Conservation (phyloP, 1,140 invertebrate species). For the Meteorus sp. region DNA sequence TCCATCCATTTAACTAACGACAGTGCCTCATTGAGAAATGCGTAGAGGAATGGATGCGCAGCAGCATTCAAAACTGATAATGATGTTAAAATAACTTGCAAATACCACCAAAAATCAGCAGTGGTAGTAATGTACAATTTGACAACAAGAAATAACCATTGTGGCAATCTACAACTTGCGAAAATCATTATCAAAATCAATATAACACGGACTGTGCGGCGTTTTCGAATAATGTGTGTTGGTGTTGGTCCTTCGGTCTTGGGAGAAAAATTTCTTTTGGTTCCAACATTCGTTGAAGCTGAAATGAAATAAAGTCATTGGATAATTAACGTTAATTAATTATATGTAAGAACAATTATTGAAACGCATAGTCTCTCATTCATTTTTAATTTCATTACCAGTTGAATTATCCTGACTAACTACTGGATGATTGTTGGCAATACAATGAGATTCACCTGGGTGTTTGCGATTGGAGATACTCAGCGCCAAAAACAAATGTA, state of each 20-base stretch:
- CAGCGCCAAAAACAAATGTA: conserved; percentile 60
- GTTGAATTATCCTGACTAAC: conserved; percentile 31
- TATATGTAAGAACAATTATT: conserved; percentile 24
- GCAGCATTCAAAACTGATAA: conserved; percentile 58
- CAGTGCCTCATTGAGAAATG: conserved; percentile 60
- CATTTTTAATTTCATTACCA: conserved; percentile 27
- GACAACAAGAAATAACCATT: conserved; percentile 57
- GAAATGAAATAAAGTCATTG: conserved; percentile 19
- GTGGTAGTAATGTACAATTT: conserved; percentile 47
- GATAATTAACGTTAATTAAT: neutral
- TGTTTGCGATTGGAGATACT: conserved; percentile 55
- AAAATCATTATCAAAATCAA: conserved; percentile 60
- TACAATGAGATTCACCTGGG: conserved; percentile 28
- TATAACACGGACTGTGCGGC: conserved; percentile 60
- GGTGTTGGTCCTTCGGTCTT: conserved; percentile 27
- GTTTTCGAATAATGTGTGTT: conserved; percentile 50
- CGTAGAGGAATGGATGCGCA: conserved; percentile 63
- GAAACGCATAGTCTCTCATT: no score
- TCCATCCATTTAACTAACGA: conserved; percentile 27
- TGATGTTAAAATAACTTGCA: conserved; percentile 55
- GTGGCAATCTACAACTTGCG: conserved; percentile 58
- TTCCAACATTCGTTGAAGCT: conserved; percentile 31
- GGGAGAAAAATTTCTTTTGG: neutral
- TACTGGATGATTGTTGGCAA: conserved; percentile 30
- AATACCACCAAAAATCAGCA: conserved; percentile 48